Evolutionary conservation across 2,113 vertebrate species (phyloP).

Genomic region (Microtus ochrogaster): DNA sequence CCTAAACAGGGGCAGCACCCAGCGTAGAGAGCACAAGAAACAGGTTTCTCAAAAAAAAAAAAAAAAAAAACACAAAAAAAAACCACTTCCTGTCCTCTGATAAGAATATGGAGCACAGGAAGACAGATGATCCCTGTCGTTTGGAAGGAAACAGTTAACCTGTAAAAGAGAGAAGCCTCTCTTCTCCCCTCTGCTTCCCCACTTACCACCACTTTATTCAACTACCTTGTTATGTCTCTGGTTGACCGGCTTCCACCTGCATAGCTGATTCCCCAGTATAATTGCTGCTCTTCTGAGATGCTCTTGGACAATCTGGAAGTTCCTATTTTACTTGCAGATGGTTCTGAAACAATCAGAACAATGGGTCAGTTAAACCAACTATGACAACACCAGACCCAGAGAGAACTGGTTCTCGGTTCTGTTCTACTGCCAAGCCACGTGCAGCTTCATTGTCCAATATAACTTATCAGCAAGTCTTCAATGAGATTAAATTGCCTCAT

Average conservation of each 20-base stretch:
- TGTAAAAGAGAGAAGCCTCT: background rate
- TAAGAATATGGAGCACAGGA: too few relatives aligned
- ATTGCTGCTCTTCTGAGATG: background rate
- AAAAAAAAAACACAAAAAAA: background rate
- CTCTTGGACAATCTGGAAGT: background rate
- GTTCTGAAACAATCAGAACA: slow-evolving; percentile 2
- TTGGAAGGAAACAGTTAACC: too few relatives aligned
- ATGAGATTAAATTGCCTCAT: background rate
- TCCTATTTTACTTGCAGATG: background rate
- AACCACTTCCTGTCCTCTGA: background rate
- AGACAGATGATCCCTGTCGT: background rate
- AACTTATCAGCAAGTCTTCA: background rate
- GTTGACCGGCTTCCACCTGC: background rate
- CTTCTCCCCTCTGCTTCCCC: too few relatives aligned
- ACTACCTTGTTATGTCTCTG: background rate
- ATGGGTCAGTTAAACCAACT: background rate
- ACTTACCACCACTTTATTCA: background rate
- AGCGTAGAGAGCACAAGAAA: background rate
- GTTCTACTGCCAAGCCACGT: background rate
- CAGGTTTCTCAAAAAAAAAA: background rate
- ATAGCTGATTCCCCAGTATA: background rate
- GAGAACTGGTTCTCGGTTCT: background rate
- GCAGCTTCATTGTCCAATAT: background rate
- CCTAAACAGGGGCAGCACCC: background rate
- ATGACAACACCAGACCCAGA: background rate